phyloP scores from a whole-genome alignment of 2,797 vertebrate species.

The Amazonetta brasiliensis region DNA sequence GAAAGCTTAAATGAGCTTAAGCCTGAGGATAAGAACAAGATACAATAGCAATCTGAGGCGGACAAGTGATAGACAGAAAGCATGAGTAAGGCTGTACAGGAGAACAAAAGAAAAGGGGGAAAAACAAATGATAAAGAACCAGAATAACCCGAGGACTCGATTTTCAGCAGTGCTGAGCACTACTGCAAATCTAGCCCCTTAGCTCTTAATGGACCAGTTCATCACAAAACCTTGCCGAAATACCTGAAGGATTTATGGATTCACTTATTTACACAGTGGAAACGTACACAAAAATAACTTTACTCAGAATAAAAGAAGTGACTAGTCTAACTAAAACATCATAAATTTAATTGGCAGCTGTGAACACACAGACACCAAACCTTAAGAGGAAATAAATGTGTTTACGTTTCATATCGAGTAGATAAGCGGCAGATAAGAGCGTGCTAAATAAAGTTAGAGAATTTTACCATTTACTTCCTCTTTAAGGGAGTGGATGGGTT shows the following conservation, averaged over 20 bases:
- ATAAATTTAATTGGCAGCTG: neutral
- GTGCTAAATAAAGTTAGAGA: neutral
- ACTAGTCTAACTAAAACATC: neutral
- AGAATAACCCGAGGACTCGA: neutral
- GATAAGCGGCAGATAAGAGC: neutral
- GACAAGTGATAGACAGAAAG: neutral
- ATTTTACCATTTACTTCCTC: neutral
- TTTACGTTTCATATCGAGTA: constrained; percentile 9
- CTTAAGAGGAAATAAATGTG: constrained; percentile 13
- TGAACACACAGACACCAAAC: neutral
- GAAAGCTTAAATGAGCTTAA: neutral
- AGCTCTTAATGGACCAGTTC: neutral
- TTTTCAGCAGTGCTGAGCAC: neutral
- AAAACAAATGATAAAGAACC: neutral
- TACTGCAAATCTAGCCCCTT: neutral
- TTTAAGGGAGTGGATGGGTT: neutral
- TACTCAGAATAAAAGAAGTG: neutral
- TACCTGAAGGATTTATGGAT: constrained; percentile 16
- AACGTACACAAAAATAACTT: neutral
- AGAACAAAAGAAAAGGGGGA: neutral
- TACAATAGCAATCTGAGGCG: neutral
- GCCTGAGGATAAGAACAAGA: neutral
- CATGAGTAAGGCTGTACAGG: neutral
- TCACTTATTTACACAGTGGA: constrained; percentile 24
- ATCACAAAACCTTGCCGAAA: constrained; percentile 10